phyloP scores from a whole-genome alignment of 2,797 vertebrate species.

The Phataginus tricuspis region DNA sequence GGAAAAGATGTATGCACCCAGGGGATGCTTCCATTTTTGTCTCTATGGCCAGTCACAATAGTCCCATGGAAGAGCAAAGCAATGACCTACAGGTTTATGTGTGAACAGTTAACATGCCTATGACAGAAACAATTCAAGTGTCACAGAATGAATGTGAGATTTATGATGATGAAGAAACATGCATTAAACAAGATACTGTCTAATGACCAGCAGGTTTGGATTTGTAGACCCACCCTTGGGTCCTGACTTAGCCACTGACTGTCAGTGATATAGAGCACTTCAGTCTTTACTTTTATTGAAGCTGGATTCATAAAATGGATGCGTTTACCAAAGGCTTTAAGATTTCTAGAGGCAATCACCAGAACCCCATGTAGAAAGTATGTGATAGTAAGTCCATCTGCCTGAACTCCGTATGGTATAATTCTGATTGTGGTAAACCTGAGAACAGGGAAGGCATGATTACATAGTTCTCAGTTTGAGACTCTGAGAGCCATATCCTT shows the following conservation, averaged over 20 bases:
- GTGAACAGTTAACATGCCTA: neutral
- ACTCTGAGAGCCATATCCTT: neutral
- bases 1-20: neutral
- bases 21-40: neutral
- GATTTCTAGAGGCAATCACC: neutral
- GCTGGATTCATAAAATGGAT: neutral
- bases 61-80: neutral
- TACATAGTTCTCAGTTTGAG: neutral
- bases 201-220: neutral
- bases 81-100: neutral
- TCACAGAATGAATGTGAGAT: neutral
- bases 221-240: neutral
- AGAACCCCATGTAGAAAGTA: neutral
- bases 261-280: neutral
- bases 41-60: neutral
- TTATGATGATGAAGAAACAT: neutral
- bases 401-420: neutral
- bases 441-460: neutral
- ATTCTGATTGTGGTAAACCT: neutral
- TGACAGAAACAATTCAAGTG: neutral
- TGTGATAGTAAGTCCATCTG: neutral
- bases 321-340: neutral
- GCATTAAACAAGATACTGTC: neutral
- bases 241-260: neutral
- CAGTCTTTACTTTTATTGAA: neutral